Conservation (phyloP, 1,140 invertebrate genomes). For the Drosophila littoralis region DNA sequence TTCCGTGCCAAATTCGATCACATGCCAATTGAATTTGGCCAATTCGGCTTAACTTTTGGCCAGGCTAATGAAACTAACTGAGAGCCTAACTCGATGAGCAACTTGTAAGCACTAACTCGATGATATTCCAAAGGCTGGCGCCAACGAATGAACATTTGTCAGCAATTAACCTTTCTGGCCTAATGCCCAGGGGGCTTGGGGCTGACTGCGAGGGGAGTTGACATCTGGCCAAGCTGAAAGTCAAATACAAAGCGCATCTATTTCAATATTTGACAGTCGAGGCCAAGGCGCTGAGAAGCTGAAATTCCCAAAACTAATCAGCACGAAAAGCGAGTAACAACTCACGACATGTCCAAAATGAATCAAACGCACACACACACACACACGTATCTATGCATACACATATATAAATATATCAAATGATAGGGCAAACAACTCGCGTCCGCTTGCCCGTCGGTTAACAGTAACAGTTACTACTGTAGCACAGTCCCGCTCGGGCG, state of each 20-base stretch:
- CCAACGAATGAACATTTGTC: slow-evolving; percentile 25
- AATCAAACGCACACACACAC: slow-evolving; percentile 32
- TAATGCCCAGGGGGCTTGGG: slow-evolving; percentile 36
- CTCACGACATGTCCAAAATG: slow-evolving; percentile 37
- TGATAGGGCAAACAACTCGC: slow-evolving; percentile 10
- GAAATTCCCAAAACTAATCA: slow-evolving; percentile 79
- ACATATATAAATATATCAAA: slow-evolving; percentile 37
- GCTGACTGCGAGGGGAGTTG: neutral
- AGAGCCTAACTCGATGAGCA: slow-evolving; percentile 32
- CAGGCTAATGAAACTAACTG: slow-evolving; percentile 10
- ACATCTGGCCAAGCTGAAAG: slow-evolving; percentile 10
- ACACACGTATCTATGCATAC: slow-evolving; percentile 8
- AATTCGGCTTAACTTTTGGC: slow-evolving; percentile 40
- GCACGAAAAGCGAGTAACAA: slow-evolving; percentile 32
- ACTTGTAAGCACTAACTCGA: slow-evolving; percentile 7
- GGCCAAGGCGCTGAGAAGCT: slow-evolving; percentile 36
- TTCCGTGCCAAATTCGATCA: slow-evolving; percentile 58
- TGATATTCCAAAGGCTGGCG: slow-evolving; percentile 1
- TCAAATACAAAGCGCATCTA: slow-evolving; percentile 33
- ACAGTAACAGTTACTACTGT: too few relatives aligned
- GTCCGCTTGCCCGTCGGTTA: too few relatives aligned
- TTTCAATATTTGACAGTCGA: slow-evolving; percentile 63
- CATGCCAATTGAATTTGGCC: slow-evolving; percentile 30
- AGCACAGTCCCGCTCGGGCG: neutral
- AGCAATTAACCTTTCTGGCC: slow-evolving; percentile 65